A percentile compares a stretch with the other conserved stretches of the same genome.
These are phyloP conservation scores for Notolepis coatsorum DNA, from an alignment of 2,797 vertebrate genomes.

Conservation along the genomic window DNA sequence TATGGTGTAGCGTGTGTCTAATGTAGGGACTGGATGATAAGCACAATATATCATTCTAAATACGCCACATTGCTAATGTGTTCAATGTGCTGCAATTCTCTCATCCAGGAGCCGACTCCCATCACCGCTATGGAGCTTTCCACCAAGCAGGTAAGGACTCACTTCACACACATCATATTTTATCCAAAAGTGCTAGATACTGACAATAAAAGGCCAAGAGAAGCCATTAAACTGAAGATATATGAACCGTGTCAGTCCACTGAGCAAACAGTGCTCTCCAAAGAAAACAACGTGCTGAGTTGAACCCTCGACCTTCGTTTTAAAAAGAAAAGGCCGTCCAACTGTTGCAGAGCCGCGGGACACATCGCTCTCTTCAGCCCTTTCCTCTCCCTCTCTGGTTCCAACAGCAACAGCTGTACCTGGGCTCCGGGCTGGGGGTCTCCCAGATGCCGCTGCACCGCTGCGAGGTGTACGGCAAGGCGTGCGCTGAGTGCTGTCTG, in stretches of 20 bases:
- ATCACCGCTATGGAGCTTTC: slow-evolving; percentile 98
- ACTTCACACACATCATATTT: slow-evolving; percentile 31
- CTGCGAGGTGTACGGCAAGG: slow-evolving; percentile 96
- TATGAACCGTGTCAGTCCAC: slow-evolving; percentile 1
- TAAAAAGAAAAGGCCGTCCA: slow-evolving; percentile 20
- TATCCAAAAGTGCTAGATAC: slow-evolving; percentile 26
- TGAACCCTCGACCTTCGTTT: slow-evolving; percentile 26
- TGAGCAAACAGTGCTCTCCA: slow-evolving; percentile 30
- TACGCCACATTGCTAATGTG: neutral
- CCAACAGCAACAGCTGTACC: slow-evolving; percentile 95
- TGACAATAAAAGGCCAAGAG: slow-evolving; percentile 7
- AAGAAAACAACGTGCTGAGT: slow-evolving; percentile 27
- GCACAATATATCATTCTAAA: neutral
- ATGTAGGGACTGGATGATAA: too few species aligned
- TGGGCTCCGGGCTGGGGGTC: slow-evolving; percentile 91
- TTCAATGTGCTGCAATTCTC: slow-evolving; percentile 45
- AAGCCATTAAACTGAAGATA: neutral
- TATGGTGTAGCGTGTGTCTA: too few species aligned
- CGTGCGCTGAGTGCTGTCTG: slow-evolving; percentile 97
- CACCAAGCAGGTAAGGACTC: slow-evolving; percentile 90
- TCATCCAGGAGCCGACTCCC: slow-evolving; percentile 88
- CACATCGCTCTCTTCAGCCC: slow-evolving; percentile 26
- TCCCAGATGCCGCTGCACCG: slow-evolving; percentile 98
- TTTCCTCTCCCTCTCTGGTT: slow-evolving; percentile 42
- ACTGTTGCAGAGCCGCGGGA: slow-evolving; percentile 15